A percentile compares a stretch with the other conserved stretches of the same genome.
Conservation (phyloP, 1,140 invertebrate species). For the Aphidius gifuensis region DNA sequence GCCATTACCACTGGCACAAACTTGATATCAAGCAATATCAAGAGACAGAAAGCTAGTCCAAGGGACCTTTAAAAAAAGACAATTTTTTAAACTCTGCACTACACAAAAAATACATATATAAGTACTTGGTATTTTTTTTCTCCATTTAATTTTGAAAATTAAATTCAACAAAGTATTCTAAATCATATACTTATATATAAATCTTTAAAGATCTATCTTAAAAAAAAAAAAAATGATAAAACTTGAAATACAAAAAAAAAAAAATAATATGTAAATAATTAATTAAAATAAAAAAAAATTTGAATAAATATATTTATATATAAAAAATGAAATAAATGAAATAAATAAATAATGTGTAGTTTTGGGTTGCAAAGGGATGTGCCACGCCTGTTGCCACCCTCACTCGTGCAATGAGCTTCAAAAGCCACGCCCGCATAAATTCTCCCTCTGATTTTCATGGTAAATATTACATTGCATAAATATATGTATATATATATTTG, state of each 20-base stretch:
- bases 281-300: no score
- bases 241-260: no score
- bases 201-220: no score
- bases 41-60: slow-evolving; percentile 7
- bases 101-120: no score
- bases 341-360: neutral
- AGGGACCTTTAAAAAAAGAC: slow-evolving; percentile 1
- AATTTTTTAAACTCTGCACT: neutral
- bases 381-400: slow-evolving; percentile 41
- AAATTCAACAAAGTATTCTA: no score
- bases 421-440: slow-evolving; percentile 42
- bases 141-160: no score
- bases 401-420: slow-evolving; percentile 20
- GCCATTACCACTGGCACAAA: slow-evolving; percentile 53
- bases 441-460: slow-evolving; percentile 9
- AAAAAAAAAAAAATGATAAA: no score
- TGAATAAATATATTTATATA: neutral
- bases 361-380: neutral
- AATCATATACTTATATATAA: no score
- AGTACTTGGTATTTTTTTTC: no score
- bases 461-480: slow-evolving; percentile 3
- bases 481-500: slow-evolving; percentile 11
- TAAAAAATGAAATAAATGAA: neutral
- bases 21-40: slow-evolving; percentile 24
- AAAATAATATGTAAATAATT: no score